Evolutionary conservation across 2,113 vertebrate genomes (phyloP).

Genomic region (Caracal caracal): DNA sequence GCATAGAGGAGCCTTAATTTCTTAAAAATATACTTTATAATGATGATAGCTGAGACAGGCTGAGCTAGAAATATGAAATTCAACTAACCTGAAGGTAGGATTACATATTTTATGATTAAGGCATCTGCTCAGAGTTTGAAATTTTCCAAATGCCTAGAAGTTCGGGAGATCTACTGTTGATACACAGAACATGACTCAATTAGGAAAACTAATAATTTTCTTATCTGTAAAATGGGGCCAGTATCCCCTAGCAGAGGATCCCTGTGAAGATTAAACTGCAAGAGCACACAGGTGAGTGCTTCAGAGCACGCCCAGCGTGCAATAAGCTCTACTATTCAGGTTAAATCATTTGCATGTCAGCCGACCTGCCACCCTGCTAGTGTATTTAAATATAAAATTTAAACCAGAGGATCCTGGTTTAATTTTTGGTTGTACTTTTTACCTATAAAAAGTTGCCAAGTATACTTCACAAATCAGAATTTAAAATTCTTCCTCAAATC

Average conservation of each 20-base stretch:
- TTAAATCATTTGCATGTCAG: background rate
- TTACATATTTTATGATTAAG: conserved; percentile 20
- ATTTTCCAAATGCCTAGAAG: conserved; percentile 21
- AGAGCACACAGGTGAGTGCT: background rate
- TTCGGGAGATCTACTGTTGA: background rate
- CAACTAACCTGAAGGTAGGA: background rate
- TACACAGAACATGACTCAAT: background rate
- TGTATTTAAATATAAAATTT: background rate
- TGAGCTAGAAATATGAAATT: conserved; percentile 15
- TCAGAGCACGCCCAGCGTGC: background rate
- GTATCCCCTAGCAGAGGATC: background rate
- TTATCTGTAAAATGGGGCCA: background rate
- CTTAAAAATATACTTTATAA: conserved; percentile 18
- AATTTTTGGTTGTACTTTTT: conserved; percentile 30
- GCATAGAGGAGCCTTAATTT: background rate
- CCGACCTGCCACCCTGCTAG: background rate
- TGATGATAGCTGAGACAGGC: background rate
- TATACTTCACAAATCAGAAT: background rate
- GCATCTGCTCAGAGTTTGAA: background rate
- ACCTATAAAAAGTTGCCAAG: background rate
- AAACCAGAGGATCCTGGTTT: background rate
- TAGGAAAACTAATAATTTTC: background rate
- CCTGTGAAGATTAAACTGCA: background rate
- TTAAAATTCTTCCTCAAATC: background rate
- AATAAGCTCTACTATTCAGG: background rate